A percentile compares a stretch with the other conserved stretches of the same genome.
phyloP scores from a whole-genome alignment of 2,888 invertebrate genomes.

The Andrena hattorfiana region DNA sequence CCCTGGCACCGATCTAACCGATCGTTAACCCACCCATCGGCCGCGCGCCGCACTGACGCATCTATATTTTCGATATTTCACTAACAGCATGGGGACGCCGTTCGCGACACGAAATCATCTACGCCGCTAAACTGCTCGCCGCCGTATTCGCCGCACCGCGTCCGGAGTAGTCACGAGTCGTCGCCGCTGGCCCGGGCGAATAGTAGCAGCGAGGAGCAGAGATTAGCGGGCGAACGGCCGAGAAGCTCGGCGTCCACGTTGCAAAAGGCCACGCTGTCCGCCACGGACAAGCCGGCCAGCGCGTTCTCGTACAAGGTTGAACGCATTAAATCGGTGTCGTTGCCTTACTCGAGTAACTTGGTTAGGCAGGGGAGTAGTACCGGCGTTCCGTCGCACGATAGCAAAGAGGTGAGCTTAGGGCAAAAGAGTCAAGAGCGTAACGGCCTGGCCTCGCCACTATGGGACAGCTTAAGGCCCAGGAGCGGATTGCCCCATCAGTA shows the following conservation, averaged over 20 bases:
- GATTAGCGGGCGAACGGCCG: conserved; percentile 67
- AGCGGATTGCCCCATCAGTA: conserved; percentile 82
- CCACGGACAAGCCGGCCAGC: conserved; percentile 68
- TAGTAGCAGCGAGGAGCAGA: conserved; percentile 75
- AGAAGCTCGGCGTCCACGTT: conserved; percentile 68
- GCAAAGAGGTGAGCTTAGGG: conserved; percentile 70
- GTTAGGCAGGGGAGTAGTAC: conserved; percentile 69
- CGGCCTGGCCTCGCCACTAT: conserved; percentile 76
- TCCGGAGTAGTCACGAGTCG: conserved; percentile 73
- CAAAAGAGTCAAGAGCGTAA: conserved; percentile 76
- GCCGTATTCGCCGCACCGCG: conserved; percentile 74
- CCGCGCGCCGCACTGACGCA: conserved; percentile 64
- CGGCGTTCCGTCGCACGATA: conserved; percentile 70
- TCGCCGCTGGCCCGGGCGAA: conserved; percentile 67
- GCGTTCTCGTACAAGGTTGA: conserved; percentile 78
- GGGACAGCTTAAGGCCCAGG: conserved; percentile 81
- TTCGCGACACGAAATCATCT: conserved; percentile 75
- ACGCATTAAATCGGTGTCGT: conserved; percentile 77
- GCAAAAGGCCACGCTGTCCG: conserved; percentile 67
- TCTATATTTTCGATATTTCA: conserved; percentile 83
- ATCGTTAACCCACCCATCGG: conserved; percentile 40
- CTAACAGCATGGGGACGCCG: conserved; percentile 88
- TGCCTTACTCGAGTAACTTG: conserved; percentile 77
- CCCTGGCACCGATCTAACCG: conserved; percentile 43
- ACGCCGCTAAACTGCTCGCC: conserved; percentile 76